phyloP scores from a whole-genome alignment of 2,113 vertebrate species.

The Ochotona curzoniae region DNA sequence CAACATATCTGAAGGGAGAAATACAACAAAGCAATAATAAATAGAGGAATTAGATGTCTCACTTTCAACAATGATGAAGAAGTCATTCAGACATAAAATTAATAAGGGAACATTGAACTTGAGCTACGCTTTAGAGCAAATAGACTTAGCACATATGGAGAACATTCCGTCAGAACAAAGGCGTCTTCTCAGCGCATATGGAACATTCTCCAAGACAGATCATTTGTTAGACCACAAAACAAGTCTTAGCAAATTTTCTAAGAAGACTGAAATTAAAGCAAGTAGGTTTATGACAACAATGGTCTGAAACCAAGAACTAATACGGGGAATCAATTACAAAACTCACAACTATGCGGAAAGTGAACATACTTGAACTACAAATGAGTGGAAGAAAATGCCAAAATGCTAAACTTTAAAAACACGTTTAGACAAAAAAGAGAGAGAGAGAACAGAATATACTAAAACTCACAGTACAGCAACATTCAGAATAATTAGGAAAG shows the following conservation, averaged over 20 bases:
- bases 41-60: neutral
- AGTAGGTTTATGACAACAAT: neutral
- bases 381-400: neutral
- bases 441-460: neutral
- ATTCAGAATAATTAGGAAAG: neutral
- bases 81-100: neutral
- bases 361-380: neutral
- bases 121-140: neutral
- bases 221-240: neutral
- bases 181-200: neutral
- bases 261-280: neutral
- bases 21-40: neutral
- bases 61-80: neutral
- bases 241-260: neutral
- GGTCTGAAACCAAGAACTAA: neutral
- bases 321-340: neutral
- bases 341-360: neutral
- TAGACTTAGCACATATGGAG: neutral
- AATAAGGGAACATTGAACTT: neutral
- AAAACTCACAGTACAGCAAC: neutral
- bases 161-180: neutral
- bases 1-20: neutral
- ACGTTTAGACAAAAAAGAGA: neutral
- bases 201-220: no score
- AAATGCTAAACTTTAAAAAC: neutral